Base-by-base conservation (phyloP, 2,888 invertebrate species). In the Linnaemya vulpina region DNA sequence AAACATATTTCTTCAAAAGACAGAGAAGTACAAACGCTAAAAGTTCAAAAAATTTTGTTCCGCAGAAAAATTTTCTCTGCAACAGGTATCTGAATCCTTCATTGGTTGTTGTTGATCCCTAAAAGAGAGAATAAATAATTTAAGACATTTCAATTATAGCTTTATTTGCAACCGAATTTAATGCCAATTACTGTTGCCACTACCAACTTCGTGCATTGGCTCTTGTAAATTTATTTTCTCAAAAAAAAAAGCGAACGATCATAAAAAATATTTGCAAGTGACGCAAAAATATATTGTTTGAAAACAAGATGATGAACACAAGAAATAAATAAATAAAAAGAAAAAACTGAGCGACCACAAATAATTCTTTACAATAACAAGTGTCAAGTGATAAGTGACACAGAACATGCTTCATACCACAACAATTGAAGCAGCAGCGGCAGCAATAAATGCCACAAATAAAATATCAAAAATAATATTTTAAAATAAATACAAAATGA, bases 381-480 rank as follows among this genome's bases (percentile, higher is more conserved):
- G 89, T 90, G 90, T 90, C 90, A 90, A 89, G 89, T 89, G 90
- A 89, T 90, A 90, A 90, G 91, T 90, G 90, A 90, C 90, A 90
- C 90, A 89, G 90, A 90, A 91, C 91, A 90, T 90, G 90, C 90
- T 82, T 82, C 67, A 83, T 81, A 81, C 84, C 77, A 46, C 49
- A 77, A 74, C 51, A 51, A 46, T 60, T 43, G 70, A 30, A 20
- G 65, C 65, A 65, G 13, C 40, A 67, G 46, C 53, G 58, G 65
- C 35, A n/a, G 55, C 49, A 67, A 22, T 62, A 49, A 58, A 70
- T 62, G 68, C 63, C 53, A 65, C 82, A 70, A 63, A 53, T 53
- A 63, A 76, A 49, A 71, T 62, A 4, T 17, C 9, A 43, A 38
- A 55, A 43, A 5, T 20, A 15, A 46, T 25, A 46, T 30, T 11